These are phyloP conservation scores for Synanthedon tipuliformis DNA, from an alignment of 2,888 invertebrate genomes.

Conservation along the genomic window DNA sequence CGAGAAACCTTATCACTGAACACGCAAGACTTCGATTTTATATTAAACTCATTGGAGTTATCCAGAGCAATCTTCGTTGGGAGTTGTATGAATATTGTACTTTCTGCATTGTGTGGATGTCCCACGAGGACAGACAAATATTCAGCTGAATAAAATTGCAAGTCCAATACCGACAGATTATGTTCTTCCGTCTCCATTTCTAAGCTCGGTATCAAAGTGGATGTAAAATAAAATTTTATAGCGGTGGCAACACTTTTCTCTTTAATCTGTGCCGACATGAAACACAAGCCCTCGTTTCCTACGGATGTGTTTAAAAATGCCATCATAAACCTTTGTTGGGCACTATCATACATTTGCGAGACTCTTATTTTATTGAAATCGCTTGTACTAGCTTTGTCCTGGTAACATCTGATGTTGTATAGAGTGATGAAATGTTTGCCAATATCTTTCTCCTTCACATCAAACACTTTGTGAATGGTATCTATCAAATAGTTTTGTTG, in stretches of 20 bases:
- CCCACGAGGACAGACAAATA: slow-evolving; percentile 79
- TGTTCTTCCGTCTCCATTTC: slow-evolving; percentile 23
- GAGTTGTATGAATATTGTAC: slow-evolving; percentile 59
- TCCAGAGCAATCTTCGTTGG: slow-evolving; percentile 58
- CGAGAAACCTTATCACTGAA: slow-evolving; percentile 55
- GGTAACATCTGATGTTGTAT: slow-evolving; percentile 63
- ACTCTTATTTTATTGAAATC: slow-evolving; percentile 38
- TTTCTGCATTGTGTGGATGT: slow-evolving; percentile 54
- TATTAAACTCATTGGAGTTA: slow-evolving; percentile 44
- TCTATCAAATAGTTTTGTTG: slow-evolving; percentile 79
- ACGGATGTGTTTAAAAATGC: slow-evolving; percentile 53
- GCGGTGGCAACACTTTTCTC: slow-evolving; percentile 54
- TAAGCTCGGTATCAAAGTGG: slow-evolving; percentile 35
- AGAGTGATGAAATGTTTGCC: slow-evolving; percentile 72
- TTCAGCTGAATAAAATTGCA: slow-evolving; percentile 81
- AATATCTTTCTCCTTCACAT: slow-evolving; percentile 73
- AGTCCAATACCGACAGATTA: slow-evolving; percentile 70
- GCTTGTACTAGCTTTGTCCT: slow-evolving; percentile 27
- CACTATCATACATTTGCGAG: slow-evolving; percentile 60
- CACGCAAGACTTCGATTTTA: slow-evolving; percentile 45
- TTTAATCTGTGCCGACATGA: slow-evolving; percentile 60
- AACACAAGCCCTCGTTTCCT: slow-evolving; percentile 54
- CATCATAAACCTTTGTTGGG: slow-evolving; percentile 61
- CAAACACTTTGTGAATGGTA: slow-evolving; percentile 76
- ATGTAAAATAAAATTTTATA: slow-evolving; percentile 66